Percentiles rank a stretch among this genome's conserved stretches.
Evolutionary conservation across 2,797 vertebrate genomes (phyloP).

Genomic region (Cuculus canorus): DNA sequence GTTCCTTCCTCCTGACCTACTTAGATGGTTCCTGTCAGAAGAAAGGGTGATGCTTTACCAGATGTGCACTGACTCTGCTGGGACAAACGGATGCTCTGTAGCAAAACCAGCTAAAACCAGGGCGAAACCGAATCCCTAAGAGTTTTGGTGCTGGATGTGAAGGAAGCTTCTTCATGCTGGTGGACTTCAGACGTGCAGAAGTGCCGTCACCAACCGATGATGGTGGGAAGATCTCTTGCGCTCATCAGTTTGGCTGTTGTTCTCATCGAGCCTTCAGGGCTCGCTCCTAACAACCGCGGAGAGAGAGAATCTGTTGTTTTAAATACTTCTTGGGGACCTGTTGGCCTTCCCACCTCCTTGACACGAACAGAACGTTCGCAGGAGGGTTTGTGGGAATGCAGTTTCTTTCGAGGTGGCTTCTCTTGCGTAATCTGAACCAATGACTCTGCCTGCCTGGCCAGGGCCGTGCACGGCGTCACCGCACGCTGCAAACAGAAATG

Average conservation of each 20-base stretch:
- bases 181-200: accelerated
- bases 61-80: neutral
- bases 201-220: accelerated
- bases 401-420: neutral
- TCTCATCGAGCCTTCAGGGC: neutral
- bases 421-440: neutral
- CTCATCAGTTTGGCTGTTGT: neutral
- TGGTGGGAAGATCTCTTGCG: neutral
- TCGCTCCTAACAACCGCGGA: neutral
- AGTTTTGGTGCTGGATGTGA: accelerated
- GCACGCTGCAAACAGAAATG: neutral
- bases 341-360: accelerated
- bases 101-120: too few species aligned
- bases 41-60: accelerated
- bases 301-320: neutral
- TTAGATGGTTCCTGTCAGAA: neutral
- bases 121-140: accelerated
- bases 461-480: neutral
- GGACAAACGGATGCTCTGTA: neutral
- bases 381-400: neutral
- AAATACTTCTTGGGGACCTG: neutral
- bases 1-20: neutral
- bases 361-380: neutral
- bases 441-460: neutral
- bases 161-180: accelerated